phyloP scores from a whole-genome alignment of 2,797 vertebrate species.

The Rhadinocentrus ornatus region DNA sequence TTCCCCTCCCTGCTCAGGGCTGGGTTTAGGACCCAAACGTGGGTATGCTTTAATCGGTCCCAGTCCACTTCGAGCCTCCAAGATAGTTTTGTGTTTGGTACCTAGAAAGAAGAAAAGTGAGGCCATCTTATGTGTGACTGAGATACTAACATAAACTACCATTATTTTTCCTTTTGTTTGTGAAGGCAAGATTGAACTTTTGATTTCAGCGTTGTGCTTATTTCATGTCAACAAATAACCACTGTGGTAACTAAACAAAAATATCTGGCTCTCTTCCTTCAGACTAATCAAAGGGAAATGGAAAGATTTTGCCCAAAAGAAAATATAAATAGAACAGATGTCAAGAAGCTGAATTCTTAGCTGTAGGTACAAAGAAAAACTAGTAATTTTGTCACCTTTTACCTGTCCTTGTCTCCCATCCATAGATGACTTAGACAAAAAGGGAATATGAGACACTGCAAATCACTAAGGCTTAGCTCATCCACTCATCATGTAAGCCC shows the following conservation, averaged over 20 bases:
- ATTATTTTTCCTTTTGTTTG: constrained; percentile 3
- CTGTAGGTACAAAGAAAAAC: neutral
- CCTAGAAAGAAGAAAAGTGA: constrained; percentile 72
- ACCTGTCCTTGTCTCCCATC: neutral
- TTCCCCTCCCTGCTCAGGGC: constrained; percentile 83
- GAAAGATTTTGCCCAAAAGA: neutral
- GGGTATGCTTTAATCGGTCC: constrained; percentile 95
- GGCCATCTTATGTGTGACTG: neutral
- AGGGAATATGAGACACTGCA: neutral
- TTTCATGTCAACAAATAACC: neutral
- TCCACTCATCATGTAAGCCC: neutral
- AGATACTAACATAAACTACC: neutral
- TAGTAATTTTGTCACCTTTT: neutral
- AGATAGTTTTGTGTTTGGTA: constrained; percentile 97
- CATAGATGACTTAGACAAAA: neutral
- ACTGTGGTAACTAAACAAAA: neutral
- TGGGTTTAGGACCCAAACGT: constrained; percentile 86
- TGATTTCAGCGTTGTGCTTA: neutral
- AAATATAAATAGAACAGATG: neutral
- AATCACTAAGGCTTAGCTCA: neutral
- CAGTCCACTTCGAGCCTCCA: constrained; percentile 92
- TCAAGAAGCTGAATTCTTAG: neutral
- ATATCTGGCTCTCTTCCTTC: neutral
- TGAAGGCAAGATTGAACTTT: neutral
- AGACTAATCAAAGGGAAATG: neutral